A percentile compares a stretch with the other conserved stretches of the same genome.
These are phyloP conservation scores for Encarsia formosa DNA, from an alignment of 2,888 invertebrate species.

Conservation along the genomic window DNA sequence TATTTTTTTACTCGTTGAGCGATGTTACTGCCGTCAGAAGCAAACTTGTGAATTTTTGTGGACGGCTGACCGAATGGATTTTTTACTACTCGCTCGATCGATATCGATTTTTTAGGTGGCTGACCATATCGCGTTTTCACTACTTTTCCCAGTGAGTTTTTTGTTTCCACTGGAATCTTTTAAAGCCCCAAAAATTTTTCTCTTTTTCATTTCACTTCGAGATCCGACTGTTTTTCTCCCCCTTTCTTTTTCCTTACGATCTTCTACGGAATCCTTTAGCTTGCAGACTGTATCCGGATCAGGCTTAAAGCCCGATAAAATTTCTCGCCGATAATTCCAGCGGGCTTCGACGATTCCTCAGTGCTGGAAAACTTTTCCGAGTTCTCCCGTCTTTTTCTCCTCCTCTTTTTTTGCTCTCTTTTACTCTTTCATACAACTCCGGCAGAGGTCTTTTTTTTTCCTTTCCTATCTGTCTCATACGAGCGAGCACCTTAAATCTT, in stretches of 20 bases:
- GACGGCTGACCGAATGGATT: too few relatives aligned
- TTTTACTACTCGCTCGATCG: too few relatives aligned
- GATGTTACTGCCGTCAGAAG: too few relatives aligned
- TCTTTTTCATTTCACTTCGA: too few relatives aligned
- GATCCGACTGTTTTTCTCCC: too few relatives aligned
- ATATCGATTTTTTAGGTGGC: too few relatives aligned
- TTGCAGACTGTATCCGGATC: conserved; percentile 32
- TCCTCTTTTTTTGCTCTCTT: conserved; percentile 2
- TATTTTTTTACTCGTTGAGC: too few relatives aligned
- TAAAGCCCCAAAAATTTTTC: neutral
- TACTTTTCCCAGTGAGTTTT: neutral
- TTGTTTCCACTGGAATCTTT: neutral
- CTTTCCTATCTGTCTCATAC: conserved; percentile 13
- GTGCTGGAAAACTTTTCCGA: conserved; percentile 27
- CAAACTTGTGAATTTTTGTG: too few relatives aligned
- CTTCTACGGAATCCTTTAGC: conserved; percentile 26
- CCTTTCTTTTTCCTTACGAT: neutral
- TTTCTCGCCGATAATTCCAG: conserved; percentile 32
- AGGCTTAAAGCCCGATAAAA: conserved; percentile 33
- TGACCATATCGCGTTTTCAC: too few relatives aligned
- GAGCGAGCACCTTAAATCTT: conserved; percentile 12
- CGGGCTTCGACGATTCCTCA: conserved; percentile 30
- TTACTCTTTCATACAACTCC: conserved; percentile 11
- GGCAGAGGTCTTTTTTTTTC: neutral
- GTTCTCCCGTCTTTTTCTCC: conserved; percentile 12